These are phyloP conservation scores for Parnassius smintheus DNA, from an alignment of 2,888 invertebrate species.

Conservation along the genomic window DNA sequence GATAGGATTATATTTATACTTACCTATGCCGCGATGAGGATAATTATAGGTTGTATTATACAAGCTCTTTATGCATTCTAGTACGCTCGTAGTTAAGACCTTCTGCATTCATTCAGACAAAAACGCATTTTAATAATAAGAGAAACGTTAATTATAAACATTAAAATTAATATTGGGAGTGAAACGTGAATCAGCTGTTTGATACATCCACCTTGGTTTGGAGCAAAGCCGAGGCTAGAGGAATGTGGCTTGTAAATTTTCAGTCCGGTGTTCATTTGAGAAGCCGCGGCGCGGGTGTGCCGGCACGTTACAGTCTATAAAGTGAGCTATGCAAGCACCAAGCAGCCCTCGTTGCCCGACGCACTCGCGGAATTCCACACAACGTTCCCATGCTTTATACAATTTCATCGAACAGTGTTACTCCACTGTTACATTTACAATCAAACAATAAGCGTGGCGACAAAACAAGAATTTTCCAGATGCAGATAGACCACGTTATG, in stretches of 20 bases:
- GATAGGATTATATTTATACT: conserved; percentile 22
- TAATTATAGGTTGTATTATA: conserved; percentile 15
- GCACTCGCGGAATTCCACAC: conserved; percentile 68
- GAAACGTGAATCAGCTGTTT: conserved; percentile 1
- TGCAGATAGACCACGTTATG: conserved; percentile 38
- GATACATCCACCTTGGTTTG: conserved; percentile 1
- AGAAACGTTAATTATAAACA: no score
- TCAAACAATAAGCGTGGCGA: conserved; percentile 71
- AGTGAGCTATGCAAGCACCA: conserved; percentile 72
- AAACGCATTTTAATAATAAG: no score
- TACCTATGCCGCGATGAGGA: conserved; percentile 21
- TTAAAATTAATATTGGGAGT: no score
- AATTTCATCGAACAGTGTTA: conserved; percentile 72
- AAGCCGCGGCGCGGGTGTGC: conserved; percentile 39
- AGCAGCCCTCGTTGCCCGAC: conserved; percentile 51
- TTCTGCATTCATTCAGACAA: conserved; percentile 4
- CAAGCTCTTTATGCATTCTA: conserved; percentile 16
- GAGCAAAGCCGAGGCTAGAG: conserved; percentile 39
- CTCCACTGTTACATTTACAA: conserved; percentile 45
- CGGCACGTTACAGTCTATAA: conserved; percentile 72
- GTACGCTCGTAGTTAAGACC: conserved; percentile 10
- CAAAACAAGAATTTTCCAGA: conserved; percentile 61
- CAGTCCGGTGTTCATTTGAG: conserved; percentile 60
- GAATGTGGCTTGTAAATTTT: conserved; percentile 58
- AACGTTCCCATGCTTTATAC: conserved; percentile 78